phyloP scores from a whole-genome alignment of 2,113 vertebrate species.

The Echinops telfairi region DNA sequence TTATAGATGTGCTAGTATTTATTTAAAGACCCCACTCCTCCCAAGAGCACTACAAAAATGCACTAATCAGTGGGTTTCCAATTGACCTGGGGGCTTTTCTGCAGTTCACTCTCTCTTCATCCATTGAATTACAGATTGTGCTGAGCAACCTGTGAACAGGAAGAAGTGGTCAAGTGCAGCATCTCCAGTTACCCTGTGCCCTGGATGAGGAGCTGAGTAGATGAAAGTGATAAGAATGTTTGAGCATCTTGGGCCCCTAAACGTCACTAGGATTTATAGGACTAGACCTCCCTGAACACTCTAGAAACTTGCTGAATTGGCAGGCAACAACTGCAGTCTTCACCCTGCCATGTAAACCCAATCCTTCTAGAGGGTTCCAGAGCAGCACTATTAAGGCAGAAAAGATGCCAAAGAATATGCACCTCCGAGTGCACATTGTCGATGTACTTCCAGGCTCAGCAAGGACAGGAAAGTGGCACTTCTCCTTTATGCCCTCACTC shows the following conservation, averaged over 20 bases:
- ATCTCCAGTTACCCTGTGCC: constrained; percentile 30
- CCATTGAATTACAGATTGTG: neutral
- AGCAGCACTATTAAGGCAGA: neutral
- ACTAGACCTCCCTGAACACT: neutral
- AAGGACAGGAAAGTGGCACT: neutral
- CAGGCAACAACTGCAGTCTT: neutral
- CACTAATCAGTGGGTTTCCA: neutral
- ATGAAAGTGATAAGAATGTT: constrained; percentile 24
- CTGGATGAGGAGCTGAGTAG: neutral
- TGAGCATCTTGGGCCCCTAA: neutral
- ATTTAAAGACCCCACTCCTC: neutral
- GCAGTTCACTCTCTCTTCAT: neutral
- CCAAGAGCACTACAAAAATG: constrained; percentile 2
- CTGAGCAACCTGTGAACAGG: neutral
- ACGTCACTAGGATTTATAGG: constrained; percentile 38
- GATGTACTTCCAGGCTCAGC: neutral
- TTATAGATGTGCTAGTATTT: neutral
- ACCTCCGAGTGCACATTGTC: neutral
- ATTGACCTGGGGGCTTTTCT: neutral
- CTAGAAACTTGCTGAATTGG: neutral
- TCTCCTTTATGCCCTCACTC: neutral
- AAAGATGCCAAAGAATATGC: neutral
- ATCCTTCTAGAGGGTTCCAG: neutral
- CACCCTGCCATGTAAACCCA: constrained; percentile 2
- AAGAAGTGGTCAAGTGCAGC: neutral